A percentile compares a stretch with the other conserved stretches of the same genome.
These are phyloP conservation scores for Drosophila nigritarsus DNA, from an alignment of 2,888 invertebrate genomes.

Conservation along the genomic window DNA sequence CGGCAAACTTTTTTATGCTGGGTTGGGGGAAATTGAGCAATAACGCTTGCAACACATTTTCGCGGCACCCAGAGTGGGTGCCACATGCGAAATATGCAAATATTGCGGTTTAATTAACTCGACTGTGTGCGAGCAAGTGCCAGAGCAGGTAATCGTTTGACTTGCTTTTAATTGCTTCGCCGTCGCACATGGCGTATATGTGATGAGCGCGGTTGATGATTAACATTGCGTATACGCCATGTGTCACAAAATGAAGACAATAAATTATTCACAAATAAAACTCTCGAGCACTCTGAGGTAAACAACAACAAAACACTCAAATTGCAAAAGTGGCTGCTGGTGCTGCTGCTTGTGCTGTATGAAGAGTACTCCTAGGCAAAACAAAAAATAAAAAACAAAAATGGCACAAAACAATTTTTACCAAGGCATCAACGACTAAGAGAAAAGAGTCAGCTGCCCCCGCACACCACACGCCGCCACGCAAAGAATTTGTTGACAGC, in stretches of 20 bases:
- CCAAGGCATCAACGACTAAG: conserved; percentile 28
- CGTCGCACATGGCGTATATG: conserved; percentile 64
- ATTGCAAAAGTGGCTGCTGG: conserved; percentile 30
- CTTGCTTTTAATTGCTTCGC: conserved; percentile 64
- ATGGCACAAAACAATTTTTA: conserved; percentile 67
- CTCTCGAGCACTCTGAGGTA: conserved; percentile 55
- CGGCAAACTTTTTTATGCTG: conserved; percentile 57
- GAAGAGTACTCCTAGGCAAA: conserved; percentile 56
- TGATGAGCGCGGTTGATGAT: conserved; percentile 33
- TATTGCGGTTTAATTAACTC: conserved; percentile 80
- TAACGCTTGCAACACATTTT: conserved; percentile 68
- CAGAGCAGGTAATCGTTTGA: conserved; percentile 54
- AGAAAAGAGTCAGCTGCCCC: conserved; percentile 35
- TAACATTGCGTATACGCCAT: conserved; percentile 54
- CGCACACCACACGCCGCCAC: background rate
- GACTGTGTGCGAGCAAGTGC: conserved; percentile 33
- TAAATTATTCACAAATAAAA: conserved; percentile 72
- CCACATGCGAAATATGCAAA: conserved; percentile 71
- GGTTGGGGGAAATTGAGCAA: conserved; percentile 67
- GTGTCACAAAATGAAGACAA: conserved; percentile 19
- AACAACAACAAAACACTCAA: conserved; percentile 75
- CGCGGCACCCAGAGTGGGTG: conserved; percentile 6
- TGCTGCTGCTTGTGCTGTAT: conserved; percentile 39
- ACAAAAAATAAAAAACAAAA: conserved; percentile 16
- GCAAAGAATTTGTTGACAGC: conserved; percentile 32